Evolutionary conservation across 2,888 invertebrate species (phyloP).

Genomic region (Patella depressa): DNA sequence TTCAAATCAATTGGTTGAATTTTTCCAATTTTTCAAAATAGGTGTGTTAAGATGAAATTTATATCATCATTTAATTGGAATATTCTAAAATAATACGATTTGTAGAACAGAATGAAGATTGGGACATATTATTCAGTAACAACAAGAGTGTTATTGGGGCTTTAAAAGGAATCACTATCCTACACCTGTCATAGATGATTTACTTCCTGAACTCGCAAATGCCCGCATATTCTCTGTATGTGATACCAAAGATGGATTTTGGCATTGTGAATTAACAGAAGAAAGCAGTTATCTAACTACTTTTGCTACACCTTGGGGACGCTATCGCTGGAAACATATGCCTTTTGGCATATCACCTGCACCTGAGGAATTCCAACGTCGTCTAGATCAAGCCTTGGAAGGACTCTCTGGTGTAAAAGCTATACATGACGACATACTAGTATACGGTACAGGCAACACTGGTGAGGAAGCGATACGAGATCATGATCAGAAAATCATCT

Average conservation of each 20-base stretch:
- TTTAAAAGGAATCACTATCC: constrained; percentile 29
- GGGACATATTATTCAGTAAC: too few relatives aligned
- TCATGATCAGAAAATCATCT: too few relatives aligned
- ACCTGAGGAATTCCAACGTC: constrained; percentile 40
- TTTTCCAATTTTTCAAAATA: too few relatives aligned
- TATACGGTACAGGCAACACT: constrained; percentile 30
- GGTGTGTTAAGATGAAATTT: too few relatives aligned
- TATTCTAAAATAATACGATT: too few relatives aligned
- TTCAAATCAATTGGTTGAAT: too few relatives aligned
- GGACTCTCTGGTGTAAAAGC: constrained; percentile 26
- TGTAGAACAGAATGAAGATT: too few relatives aligned
- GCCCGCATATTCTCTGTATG: constrained; percentile 18
- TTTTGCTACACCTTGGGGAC: constrained; percentile 40
- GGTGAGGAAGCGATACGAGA: constrained; percentile 25
- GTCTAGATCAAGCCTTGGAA: constrained; percentile 22
- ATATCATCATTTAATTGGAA: too few relatives aligned
- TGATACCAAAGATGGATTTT: constrained; percentile 32
- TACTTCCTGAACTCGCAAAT: constrained; percentile 21
- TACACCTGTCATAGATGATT: constrained; percentile 22
- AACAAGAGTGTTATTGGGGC: too few relatives aligned
- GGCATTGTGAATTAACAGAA: constrained; percentile 31
- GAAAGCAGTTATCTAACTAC: constrained; percentile 36
- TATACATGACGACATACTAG: constrained; percentile 32
- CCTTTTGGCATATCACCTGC: constrained; percentile 42
- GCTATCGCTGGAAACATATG: constrained; percentile 41